Conservation (phyloP, 2,797 vertebrate genomes). For the Chrosomus eos region DNA sequence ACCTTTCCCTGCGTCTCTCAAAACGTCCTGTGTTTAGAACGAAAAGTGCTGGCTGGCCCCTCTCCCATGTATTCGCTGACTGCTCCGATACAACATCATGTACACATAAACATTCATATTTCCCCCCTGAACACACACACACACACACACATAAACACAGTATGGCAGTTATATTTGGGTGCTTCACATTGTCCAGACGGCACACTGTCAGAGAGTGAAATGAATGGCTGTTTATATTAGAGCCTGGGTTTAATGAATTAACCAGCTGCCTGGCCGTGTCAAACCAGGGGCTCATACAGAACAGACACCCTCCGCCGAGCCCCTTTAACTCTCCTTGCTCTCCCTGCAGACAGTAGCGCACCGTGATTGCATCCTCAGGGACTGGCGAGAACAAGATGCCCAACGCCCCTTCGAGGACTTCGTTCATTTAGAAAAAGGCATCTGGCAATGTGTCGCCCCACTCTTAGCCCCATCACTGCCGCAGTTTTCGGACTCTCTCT, state of each 20-base stretch:
- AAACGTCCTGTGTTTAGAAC: constrained; percentile 63
- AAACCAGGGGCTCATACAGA: constrained; percentile 88
- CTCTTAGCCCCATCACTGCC: constrained; percentile 39
- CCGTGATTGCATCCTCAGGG: constrained; percentile 91
- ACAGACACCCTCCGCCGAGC: constrained; percentile 76
- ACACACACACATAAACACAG: constrained; percentile 50
- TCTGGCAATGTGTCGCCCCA: constrained; percentile 83
- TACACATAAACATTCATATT: constrained; percentile 63
- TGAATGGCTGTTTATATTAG: constrained; percentile 99
- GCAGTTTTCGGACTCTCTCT: constrained; percentile 31
- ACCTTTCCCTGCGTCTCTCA: constrained; percentile 62
- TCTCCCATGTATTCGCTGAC: constrained; percentile 65
- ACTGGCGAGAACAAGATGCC: constrained; percentile 83
- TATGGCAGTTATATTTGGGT: constrained; percentile 76
- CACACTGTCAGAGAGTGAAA: constrained; percentile 91
- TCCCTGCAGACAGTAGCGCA: constrained; percentile 71
- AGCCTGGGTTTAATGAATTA: constrained; percentile 99
- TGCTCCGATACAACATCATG: constrained; percentile 62
- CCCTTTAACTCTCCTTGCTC: constrained; percentile 54
- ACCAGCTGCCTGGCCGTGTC: constrained; percentile 91
- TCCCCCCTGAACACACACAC: constrained; percentile 47
- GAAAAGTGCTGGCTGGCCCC: constrained; percentile 72
- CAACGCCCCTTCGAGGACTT: constrained; percentile 87
- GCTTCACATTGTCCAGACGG: constrained; percentile 97
- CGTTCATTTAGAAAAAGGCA: constrained; percentile 92